Percentiles rank a stretch among this genome's conserved stretches.
Evolutionary conservation across 2,113 vertebrate species (phyloP).

Genomic region (Marmota monax): DNA sequence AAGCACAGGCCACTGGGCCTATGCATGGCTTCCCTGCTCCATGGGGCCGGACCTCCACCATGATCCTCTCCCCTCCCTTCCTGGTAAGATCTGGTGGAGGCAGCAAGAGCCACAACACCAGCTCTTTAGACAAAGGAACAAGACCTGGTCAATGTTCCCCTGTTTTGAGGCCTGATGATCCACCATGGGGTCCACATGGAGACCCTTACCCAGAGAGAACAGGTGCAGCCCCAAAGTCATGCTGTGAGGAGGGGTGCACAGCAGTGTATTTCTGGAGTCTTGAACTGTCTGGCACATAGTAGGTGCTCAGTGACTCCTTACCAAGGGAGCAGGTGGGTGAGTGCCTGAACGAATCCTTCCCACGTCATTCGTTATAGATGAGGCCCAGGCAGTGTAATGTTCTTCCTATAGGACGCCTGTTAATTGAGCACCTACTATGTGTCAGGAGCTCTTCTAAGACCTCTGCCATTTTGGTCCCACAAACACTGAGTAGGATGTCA

Average conservation of each 20-base stretch:
- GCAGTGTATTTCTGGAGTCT: not conserved
- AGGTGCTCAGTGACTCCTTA: not conserved
- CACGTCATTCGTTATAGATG: too few species aligned
- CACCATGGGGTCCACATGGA: not conserved
- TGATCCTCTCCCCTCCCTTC: not conserved
- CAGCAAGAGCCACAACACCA: too few species aligned
- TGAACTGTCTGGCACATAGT: fast-evolving
- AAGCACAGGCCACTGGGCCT: not conserved
- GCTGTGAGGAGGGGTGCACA: too few species aligned
- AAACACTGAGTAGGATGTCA: fast-evolving
- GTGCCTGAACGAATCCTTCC: fast-evolving
- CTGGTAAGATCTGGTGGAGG: not conserved
- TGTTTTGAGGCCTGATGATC: too few species aligned
- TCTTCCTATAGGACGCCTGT: not conserved
- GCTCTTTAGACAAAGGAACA: not conserved
- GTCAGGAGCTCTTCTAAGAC: too few species aligned
- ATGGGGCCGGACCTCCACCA: not conserved
- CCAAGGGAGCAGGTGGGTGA: not conserved
- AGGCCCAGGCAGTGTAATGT: too few species aligned
- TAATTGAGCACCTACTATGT: not conserved
- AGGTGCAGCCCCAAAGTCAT: fast-evolving
- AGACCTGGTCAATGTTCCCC: not conserved
- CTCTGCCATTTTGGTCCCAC: not conserved
- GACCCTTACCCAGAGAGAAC: not conserved
- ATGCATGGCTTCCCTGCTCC: fast-evolving